phyloP scores from a whole-genome alignment of 2,888 invertebrate genomes.

The Drosophila anomalata region DNA sequence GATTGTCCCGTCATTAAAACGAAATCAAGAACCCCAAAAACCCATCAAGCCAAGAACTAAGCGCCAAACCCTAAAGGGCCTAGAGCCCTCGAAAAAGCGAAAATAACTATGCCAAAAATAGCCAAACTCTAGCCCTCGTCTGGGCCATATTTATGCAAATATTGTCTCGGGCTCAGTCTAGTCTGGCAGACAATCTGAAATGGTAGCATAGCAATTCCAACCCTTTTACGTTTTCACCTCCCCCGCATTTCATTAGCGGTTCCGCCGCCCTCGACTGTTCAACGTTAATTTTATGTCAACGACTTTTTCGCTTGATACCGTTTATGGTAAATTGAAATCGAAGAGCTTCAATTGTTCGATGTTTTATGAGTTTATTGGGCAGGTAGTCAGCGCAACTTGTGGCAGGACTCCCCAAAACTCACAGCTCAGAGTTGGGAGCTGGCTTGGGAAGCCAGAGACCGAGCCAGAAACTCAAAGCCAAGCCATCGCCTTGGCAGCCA shows the following conservation, averaged over 20 bases:
- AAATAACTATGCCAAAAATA: constrained; percentile 46
- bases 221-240: constrained; percentile 24
- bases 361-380: constrained; percentile 76
- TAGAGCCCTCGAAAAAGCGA: neutral
- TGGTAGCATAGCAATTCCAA: constrained; percentile 27
- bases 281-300: constrained; percentile 79
- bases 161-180: constrained; percentile 38
- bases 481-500: constrained; percentile 77
- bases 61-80: constrained; percentile 4
- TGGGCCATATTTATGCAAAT: constrained; percentile 50
- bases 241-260: constrained; percentile 71
- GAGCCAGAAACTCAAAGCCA: constrained; percentile 10
- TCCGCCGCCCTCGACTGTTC: constrained; percentile 12
- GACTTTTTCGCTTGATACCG: constrained; percentile 68
- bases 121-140: constrained; percentile 11
- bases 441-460: neutral
- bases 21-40: constrained; percentile 66
- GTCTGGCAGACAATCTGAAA: constrained; percentile 44
- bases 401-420: constrained; percentile 61
- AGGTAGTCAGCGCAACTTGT: constrained; percentile 75
- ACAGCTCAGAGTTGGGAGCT: constrained; percentile 1
- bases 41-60: constrained; percentile 30
- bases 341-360: constrained; percentile 75
- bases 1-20: constrained; percentile 61
- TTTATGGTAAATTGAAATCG: constrained; percentile 76